These are phyloP conservation scores for Sigmodon hispidus DNA, from an alignment of 2,113 vertebrate genomes.

Conservation along the genomic window DNA sequence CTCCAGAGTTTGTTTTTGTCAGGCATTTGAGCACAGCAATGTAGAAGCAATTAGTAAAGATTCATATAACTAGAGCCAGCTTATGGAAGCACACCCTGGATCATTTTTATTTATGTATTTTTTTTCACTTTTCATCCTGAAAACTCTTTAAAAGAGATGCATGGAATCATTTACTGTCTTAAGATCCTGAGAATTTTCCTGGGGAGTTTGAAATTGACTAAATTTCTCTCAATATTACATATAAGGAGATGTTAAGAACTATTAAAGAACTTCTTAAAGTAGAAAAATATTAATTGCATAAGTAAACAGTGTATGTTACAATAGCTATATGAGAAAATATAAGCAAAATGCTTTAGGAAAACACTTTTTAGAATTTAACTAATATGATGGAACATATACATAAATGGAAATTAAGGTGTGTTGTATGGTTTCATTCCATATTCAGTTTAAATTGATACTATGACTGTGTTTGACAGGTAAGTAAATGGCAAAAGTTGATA, in stretches of 20 bases:
- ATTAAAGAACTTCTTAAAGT: neutral
- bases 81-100: neutral
- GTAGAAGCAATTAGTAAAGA: neutral
- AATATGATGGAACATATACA: neutral
- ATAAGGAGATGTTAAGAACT: neutral
- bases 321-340: neutral
- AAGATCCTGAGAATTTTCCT: neutral
- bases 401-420: neutral
- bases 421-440: neutral
- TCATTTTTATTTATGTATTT: neutral
- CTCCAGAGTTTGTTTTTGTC: neutral
- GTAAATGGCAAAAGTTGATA: neutral
- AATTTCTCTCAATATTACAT: neutral
- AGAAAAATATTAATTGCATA: neutral
- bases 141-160: neutral
- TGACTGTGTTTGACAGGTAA: neutral
- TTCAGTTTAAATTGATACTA: neutral
- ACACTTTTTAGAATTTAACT: neutral
- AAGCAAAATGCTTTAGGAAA: neutral
- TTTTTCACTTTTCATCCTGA: neutral
- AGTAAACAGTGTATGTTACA: neutral
- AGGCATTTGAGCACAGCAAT: neutral
- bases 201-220: neutral
- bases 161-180: neutral
- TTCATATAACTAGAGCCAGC: neutral